A percentile compares a stretch with the other conserved stretches of the same genome.
phyloP scores from a whole-genome alignment of 2,113 vertebrate genomes.

The Thinocorus orbignyianus region DNA sequence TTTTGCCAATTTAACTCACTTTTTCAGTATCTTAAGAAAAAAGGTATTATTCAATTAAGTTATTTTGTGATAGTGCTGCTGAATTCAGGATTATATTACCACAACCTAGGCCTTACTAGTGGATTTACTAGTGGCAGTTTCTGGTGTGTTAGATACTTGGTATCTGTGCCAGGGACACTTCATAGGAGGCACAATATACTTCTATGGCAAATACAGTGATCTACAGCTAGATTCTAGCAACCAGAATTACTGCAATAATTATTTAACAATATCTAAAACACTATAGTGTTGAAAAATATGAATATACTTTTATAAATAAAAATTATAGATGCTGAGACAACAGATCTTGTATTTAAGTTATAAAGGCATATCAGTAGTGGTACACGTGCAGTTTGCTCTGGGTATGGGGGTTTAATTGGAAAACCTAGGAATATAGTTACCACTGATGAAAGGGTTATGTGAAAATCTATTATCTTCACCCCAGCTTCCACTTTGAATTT shows the following conservation, averaged over 20 bases:
- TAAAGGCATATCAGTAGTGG: background rate
- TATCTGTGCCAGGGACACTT: rapidly evolving
- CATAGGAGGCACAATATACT: too few species aligned
- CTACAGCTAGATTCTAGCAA: background rate
- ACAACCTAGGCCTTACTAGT: background rate
- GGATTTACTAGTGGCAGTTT: too few species aligned
- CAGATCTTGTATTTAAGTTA: background rate
- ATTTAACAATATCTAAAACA: too few species aligned
- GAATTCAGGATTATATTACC: background rate
- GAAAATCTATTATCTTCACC: background rate
- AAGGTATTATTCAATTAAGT: background rate
- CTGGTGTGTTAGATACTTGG: rapidly evolving
- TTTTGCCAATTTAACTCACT: background rate
- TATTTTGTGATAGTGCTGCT: background rate
- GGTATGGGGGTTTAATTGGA: background rate
- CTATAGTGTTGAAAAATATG: background rate
- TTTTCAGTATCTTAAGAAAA: background rate
- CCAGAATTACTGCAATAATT: background rate
- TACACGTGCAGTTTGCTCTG: background rate
- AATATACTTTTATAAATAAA: background rate
- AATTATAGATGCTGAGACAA: background rate
- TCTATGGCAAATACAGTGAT: background rate
- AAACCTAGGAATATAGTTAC: background rate
- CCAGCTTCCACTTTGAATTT: background rate
- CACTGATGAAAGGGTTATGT: background rate